Conservation (phyloP, 1,140 invertebrate genomes). For the Penaeus japonicus region DNA sequence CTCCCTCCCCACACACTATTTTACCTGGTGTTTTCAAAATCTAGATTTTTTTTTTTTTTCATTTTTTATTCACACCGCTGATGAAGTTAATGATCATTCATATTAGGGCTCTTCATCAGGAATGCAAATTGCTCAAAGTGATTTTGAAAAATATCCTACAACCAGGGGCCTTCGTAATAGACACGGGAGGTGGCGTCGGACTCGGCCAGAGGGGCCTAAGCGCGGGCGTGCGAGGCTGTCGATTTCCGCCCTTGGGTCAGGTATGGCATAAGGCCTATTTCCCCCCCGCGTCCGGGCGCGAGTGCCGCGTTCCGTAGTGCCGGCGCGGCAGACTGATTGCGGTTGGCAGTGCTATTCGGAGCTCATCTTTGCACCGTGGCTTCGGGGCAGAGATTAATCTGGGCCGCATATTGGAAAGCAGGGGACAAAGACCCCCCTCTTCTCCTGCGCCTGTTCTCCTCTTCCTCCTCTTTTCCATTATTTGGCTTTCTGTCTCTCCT, state of each 20-base stretch:
- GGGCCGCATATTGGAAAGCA: constrained; percentile 40
- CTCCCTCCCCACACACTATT: neutral
- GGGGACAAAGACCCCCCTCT: constrained; percentile 20
- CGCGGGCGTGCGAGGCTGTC: neutral
- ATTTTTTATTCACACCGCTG: neutral
- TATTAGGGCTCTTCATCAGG: constrained; percentile 57
- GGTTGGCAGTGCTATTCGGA: constrained; percentile 59
- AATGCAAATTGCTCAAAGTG: constrained; percentile 59
- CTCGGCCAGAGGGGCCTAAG: neutral
- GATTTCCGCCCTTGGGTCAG: neutral
- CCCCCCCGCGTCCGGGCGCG: neutral
- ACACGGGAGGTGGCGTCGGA: constrained; percentile 56
- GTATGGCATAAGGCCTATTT: neutral
- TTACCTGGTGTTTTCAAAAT: constrained; percentile 49
- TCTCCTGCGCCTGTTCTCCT: neutral
- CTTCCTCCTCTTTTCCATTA: neutral
- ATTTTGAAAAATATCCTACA: constrained; percentile 60
- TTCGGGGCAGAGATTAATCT: constrained; percentile 50
- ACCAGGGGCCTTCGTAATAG: constrained; percentile 57
- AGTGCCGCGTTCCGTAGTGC: neutral
- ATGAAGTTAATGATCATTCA: constrained; percentile 55
- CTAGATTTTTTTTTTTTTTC: neutral
- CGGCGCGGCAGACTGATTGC: constrained; percentile 51
- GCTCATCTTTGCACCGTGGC: constrained; percentile 55
- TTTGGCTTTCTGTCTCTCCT: no score